Conservation (phyloP, 2,113 vertebrate species). For the Camelus bactrianus region DNA sequence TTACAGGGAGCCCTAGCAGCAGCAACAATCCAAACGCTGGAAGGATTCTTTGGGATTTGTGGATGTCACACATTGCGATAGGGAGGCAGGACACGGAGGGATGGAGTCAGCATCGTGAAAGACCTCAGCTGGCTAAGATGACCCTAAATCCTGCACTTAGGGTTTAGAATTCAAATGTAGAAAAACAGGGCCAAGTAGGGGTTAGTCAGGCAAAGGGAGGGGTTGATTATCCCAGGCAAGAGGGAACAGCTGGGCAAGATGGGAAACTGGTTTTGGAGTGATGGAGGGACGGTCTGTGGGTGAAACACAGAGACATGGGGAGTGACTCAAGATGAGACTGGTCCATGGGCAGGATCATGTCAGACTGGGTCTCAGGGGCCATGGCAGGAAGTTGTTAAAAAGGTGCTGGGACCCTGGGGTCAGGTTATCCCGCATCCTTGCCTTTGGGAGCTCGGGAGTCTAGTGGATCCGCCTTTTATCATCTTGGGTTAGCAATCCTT, state of each 20-base stretch:
- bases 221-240: not conserved
- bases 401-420: not conserved
- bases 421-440: not conserved
- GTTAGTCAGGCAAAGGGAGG: not conserved
- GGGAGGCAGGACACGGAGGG: not conserved
- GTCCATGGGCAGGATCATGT: not conserved
- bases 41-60: not conserved
- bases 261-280: not conserved
- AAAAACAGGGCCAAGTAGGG: not conserved
- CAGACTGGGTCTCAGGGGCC: not conserved
- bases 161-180: slow-evolving; percentile 10
- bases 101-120: not conserved
- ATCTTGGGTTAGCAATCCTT: not conserved
- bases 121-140: not conserved
- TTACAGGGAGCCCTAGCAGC: not conserved
- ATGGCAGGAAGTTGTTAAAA: not conserved
- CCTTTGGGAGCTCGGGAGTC: not conserved
- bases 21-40: not conserved
- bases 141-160: not conserved
- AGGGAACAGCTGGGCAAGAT: not conserved
- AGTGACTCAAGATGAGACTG: not conserved
- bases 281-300: not conserved
- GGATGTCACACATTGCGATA: not conserved
- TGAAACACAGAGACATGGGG: not conserved
- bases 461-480: not conserved